Evolutionary conservation across 2,888 invertebrate species (phyloP).

Genomic region (Epicampocera succincta): DNA sequence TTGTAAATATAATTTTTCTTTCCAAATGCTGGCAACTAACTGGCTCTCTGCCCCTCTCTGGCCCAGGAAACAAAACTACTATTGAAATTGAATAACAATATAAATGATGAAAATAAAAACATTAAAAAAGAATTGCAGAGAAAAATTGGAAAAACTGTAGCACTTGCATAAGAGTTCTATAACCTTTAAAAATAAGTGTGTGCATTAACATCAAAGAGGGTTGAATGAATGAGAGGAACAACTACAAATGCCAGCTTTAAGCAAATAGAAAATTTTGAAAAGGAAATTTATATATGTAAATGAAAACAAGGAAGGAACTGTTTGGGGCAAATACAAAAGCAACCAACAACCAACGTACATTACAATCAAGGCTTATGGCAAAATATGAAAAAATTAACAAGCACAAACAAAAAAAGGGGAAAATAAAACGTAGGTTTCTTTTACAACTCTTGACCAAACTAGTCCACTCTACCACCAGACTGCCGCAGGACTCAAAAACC

Average conservation of each 20-base stretch:
- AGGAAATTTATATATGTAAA: slow-evolving; percentile 10
- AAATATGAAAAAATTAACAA: slow-evolving; percentile 28
- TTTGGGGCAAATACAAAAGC: slow-evolving; percentile 41
- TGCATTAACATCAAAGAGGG: slow-evolving; percentile 19
- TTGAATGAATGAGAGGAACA: slow-evolving; percentile 26
- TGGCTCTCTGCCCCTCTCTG: background rate
- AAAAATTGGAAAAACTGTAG: slow-evolving; percentile 30
- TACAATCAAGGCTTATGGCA: slow-evolving; percentile 48
- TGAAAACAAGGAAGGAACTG: slow-evolving; percentile 22
- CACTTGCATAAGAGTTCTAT: slow-evolving; percentile 66
- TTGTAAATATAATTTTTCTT: slow-evolving; percentile 68
- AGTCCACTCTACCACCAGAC: slow-evolving; percentile 1
- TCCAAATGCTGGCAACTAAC: slow-evolving; percentile 45
- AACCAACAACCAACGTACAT: slow-evolving; percentile 15
- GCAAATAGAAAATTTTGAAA: slow-evolving; percentile 44
- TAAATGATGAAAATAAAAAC: slow-evolving; percentile 51
- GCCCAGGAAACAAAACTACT: slow-evolving; percentile 28
- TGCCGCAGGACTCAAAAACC: slow-evolving; percentile 5
- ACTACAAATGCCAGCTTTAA: slow-evolving; percentile 36
- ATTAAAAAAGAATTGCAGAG: background rate
- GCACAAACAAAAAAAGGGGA: background rate
- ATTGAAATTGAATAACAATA: slow-evolving; percentile 60
- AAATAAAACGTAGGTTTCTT: slow-evolving; percentile 1
- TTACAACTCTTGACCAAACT: slow-evolving; percentile 15
- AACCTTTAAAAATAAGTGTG: slow-evolving; percentile 60